Conservation (phyloP, 2,113 vertebrate genomes). For the Miniopterus natalensis region DNA sequence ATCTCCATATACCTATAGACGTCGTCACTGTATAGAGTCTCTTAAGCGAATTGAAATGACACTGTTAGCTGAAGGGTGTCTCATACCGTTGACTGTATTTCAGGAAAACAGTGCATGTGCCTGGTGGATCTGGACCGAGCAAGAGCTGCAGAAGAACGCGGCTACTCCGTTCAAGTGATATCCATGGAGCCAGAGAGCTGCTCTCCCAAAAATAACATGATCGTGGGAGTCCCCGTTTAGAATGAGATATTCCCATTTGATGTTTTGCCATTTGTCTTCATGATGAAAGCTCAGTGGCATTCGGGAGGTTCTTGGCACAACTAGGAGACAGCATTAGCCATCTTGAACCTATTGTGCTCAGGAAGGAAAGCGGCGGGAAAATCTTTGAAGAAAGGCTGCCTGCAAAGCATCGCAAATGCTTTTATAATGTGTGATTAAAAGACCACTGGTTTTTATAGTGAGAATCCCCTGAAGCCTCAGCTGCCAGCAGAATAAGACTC, state of each 20-base stretch:
- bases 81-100: constrained; percentile 61
- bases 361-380: constrained; percentile 74
- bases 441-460: constrained; percentile 63
- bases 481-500: constrained; percentile 47
- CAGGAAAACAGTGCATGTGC: constrained; percentile 98
- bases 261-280: constrained; percentile 64
- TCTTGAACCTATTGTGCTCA: constrained; percentile 63
- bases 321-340: constrained; percentile 44
- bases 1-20: background rate
- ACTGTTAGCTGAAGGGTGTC: background rate
- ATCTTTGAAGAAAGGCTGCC: constrained; percentile 57
- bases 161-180: constrained; percentile 93
- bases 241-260: background rate
- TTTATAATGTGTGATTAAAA: constrained; percentile 63
- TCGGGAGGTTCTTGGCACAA: constrained; percentile 59
- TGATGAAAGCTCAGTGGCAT: constrained; percentile 60
- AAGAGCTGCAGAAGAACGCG: constrained; percentile 92
- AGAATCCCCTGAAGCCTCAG: constrained; percentile 58
- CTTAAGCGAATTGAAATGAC: background rate
- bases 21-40: background rate
- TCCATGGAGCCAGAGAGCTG: constrained; percentile 98
- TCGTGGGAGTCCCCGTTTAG: constrained; percentile 90
- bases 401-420: constrained; percentile 63
- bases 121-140: constrained; percentile 97
- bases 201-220: constrained; percentile 98